phyloP scores from a whole-genome alignment of 1,140 invertebrate species.

The Leptinotarsa lineolata region DNA sequence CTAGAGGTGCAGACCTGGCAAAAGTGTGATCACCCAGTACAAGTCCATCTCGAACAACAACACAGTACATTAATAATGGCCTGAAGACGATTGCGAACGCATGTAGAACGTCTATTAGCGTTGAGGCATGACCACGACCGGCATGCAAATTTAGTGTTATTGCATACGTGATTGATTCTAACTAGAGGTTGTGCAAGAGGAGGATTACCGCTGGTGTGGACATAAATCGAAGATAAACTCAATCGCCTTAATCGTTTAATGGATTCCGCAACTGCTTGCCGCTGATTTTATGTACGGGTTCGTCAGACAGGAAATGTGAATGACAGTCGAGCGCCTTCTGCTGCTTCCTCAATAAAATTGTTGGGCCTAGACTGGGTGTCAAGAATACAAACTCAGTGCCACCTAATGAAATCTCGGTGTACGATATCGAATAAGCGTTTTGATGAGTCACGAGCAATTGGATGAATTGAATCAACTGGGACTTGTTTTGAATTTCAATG shows the following conservation, averaged over 20 bases:
- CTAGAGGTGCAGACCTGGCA: no score
- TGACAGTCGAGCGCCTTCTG: background rate
- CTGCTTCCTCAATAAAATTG: background rate
- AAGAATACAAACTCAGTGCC: no score
- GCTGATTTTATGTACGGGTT: slow-evolving; percentile 31
- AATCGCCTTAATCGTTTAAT: slow-evolving; percentile 45
- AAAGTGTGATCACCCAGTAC: no score
- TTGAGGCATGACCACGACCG: slow-evolving; percentile 44
- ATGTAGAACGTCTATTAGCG: slow-evolving; percentile 46
- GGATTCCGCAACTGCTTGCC: slow-evolving; percentile 32
- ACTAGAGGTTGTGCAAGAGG: slow-evolving; percentile 35
- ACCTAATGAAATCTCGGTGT: no score
- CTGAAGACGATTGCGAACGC: slow-evolving; percentile 22
- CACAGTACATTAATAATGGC: background rate
- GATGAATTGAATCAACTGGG: no score
- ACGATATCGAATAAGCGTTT: no score
- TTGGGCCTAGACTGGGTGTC: background rate
- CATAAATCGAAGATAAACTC: slow-evolving; percentile 46
- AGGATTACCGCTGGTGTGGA: slow-evolving; percentile 36
- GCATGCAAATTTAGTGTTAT: slow-evolving; percentile 50
- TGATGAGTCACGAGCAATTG: no score
- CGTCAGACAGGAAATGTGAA: slow-evolving; percentile 25
- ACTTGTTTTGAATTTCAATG: no score
- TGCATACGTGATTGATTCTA: slow-evolving; percentile 46
- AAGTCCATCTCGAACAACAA: background rate